Evolutionary conservation across 2,888 invertebrate species (phyloP), one percentile per base, ranked within the genome.

Genomic region (Hydriomena furcata): DNA sequence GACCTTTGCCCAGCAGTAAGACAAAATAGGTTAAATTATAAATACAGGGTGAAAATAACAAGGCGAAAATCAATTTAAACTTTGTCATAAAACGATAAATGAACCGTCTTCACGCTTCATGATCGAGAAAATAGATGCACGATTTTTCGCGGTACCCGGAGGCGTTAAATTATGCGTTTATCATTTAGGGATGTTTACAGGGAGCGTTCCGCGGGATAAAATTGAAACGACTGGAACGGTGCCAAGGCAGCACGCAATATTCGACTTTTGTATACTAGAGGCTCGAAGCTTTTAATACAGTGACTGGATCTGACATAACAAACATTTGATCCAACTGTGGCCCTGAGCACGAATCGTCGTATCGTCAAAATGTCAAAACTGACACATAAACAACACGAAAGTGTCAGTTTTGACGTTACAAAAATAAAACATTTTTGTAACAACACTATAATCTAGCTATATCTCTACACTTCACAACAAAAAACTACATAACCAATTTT

Each of bases 161-260:
- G 77, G 84, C 82, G 82, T 84, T 86, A 87, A 87, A 86, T 85
- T 84, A 84, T 84, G 81, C 82, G 84, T 88, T 87, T 84, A 88
- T 86, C 86, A 87, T 87, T 88, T 85, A 84, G 82, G 82, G 82
- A 82, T 87, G 86, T 89, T 89, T 86, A 86, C 87, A 80, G 78
- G 76, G 71, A 73, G 63, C 73, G 71, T 75, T 76, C 80, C 80
- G 76, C 79, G 77, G 79, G 79, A 78, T 83, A 76, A 83, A 87
- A 89, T 89, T 89, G 88, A 89, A 90, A 88, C 77, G 79, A 83
- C 85, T 90, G 89, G 89, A 90, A 75, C 77, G 55, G 52, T 82
- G 87, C 88, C 87, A 87, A 78, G 61, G 72, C 72, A 73, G 57
- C 58, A 64, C 52, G 55, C 60, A 53, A 61, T 59, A 60, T 58